Conservation (phyloP, 2,888 invertebrate genomes). For the Cheilosia scutellata region DNA sequence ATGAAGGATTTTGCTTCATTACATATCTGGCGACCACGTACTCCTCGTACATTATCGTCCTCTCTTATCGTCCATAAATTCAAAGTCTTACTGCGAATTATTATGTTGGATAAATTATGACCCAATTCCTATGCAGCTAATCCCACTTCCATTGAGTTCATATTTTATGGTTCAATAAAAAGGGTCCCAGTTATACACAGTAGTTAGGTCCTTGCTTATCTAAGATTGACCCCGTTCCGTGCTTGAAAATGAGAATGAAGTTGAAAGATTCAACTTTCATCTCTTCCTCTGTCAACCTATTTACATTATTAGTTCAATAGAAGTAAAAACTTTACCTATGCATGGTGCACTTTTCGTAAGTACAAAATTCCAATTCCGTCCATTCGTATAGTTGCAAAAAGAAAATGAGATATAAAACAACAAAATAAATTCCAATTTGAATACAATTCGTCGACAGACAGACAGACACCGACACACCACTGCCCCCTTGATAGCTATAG, state of each 20-base stretch:
- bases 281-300: conserved; percentile 20
- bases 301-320: conserved; percentile 29
- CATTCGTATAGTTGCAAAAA: conserved; percentile 16
- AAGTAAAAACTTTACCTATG: conserved; percentile 9
- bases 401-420: conserved; percentile 14
- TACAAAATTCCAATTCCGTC: conserved; percentile 36
- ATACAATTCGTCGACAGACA: conserved; percentile 44
- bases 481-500: conserved; percentile 20
- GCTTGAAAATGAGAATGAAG: conserved; percentile 23
- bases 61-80: too few species aligned
- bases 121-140: too few species aligned
- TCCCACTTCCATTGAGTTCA: too few species aligned
- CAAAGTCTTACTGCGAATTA: too few species aligned
- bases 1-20: too few species aligned
- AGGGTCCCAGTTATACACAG: not conserved
- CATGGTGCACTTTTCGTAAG: conserved; percentile 23
- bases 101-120: too few species aligned
- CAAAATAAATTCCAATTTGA: conserved; percentile 34
- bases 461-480: too few species aligned
- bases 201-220: not conserved
- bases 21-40: too few species aligned
- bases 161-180: too few species aligned
- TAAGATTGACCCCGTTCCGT: conserved; percentile 19
- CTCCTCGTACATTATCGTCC: too few species aligned
- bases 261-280: conserved; percentile 26